A percentile compares a stretch with the other conserved stretches of the same genome.
Conservation (phyloP, 2,888 invertebrate species). For the Drosophila imparisetae region DNA sequence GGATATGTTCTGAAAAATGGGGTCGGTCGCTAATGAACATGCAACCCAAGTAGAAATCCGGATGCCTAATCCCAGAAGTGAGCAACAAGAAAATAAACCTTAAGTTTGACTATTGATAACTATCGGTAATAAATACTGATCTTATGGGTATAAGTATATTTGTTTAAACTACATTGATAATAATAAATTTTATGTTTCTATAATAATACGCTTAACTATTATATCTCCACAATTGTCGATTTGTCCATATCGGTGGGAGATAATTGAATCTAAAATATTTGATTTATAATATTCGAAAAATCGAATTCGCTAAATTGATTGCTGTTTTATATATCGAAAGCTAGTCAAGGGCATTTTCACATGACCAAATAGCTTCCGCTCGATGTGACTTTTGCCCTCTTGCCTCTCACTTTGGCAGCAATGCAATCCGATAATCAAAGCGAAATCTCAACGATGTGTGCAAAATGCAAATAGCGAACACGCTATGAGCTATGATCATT, state of each 20-base stretch:
- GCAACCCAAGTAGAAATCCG: constrained; percentile 38
- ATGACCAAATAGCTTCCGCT: constrained; percentile 40
- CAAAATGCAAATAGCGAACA: constrained; percentile 67
- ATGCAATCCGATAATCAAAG: constrained; percentile 52
- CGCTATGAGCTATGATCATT: constrained; percentile 53
- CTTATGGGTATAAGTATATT: not conserved
- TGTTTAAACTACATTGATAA: not conserved
- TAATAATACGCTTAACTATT: not conserved
- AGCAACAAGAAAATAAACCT: not conserved
- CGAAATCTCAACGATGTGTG: constrained; percentile 72
- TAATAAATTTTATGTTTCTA: not conserved
- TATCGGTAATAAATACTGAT: not conserved
- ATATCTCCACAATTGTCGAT: not conserved
- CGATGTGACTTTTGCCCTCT: constrained; percentile 41
- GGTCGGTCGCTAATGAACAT: constrained; percentile 57
- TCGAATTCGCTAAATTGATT: constrained; percentile 14
- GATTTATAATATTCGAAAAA: not conserved
- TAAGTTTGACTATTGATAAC: not conserved
- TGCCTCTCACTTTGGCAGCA: constrained; percentile 47
- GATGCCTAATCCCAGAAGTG: constrained; percentile 1
- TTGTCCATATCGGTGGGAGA: not conserved
- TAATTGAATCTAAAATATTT: not conserved
- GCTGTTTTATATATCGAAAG: constrained; percentile 25
- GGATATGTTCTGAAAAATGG: constrained; percentile 35
- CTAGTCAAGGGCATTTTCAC: constrained; percentile 42